These are phyloP conservation scores for Hyles lineata DNA, from an alignment of 2,888 invertebrate species.

Conservation along the genomic window DNA sequence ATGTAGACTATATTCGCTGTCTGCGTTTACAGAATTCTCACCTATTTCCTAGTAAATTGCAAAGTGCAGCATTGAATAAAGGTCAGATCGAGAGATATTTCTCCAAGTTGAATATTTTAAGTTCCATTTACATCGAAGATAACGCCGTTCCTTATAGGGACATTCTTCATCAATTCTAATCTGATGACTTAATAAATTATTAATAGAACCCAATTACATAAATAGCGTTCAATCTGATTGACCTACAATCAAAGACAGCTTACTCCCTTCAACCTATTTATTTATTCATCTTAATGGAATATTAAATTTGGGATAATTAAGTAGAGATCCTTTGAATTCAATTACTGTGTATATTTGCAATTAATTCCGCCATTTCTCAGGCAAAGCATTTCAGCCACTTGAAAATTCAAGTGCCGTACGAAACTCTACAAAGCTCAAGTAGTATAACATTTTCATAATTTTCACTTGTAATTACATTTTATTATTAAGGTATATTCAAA, in stretches of 20 bases:
- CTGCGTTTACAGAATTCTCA: background rate
- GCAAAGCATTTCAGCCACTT: slow-evolving; percentile 6
- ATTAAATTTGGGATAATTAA: background rate
- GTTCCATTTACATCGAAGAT: slow-evolving; percentile 12
- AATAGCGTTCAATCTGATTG: background rate
- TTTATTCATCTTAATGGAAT: background rate
- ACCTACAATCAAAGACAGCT: background rate
- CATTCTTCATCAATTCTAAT: background rate
- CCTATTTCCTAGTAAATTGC: background rate
- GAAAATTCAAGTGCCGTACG: background rate
- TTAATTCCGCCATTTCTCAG: background rate
- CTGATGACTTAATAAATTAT: background rate
- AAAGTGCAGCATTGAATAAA: background rate
- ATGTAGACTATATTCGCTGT: background rate
- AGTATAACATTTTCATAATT: background rate
- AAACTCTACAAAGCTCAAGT: background rate
- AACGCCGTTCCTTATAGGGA: background rate
- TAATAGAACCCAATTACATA: background rate
- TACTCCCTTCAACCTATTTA: background rate
- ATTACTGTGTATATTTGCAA: background rate
- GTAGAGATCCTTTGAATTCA: background rate
- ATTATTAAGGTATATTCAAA: background rate
- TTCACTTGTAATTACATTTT: background rate
- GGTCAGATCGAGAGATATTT: background rate
- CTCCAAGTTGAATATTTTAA: background rate